Evolutionary conservation across 2,113 vertebrate species (phyloP).

Genomic region (Scalopus aquaticus): DNA sequence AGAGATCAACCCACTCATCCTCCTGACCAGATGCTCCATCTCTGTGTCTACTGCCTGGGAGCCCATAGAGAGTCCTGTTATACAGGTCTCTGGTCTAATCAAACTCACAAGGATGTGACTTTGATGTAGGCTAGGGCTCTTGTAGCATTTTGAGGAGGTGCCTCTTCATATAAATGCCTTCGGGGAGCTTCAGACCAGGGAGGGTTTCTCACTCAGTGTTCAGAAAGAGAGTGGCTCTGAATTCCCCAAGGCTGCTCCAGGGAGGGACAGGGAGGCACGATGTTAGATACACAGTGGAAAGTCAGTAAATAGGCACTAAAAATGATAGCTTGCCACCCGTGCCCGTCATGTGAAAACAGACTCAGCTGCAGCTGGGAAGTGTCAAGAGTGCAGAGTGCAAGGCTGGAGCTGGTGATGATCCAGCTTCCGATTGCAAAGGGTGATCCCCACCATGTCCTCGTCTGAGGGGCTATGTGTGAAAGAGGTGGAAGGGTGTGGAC

Average conservation of each 20-base stretch:
- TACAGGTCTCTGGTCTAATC: not conserved
- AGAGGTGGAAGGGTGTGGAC: not conserved
- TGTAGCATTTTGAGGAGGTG: not conserved
- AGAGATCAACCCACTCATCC: not conserved
- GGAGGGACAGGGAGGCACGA: not conserved
- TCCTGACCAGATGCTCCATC: no score
- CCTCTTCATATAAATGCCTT: no score
- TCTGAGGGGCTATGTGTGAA: not conserved
- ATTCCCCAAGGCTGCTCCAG: not conserved
- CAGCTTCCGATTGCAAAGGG: not conserved
- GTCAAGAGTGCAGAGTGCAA: rapidly evolving
- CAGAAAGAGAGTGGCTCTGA: not conserved
- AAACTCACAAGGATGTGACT: not conserved
- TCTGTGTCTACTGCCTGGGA: not conserved
- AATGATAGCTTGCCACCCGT: no score
- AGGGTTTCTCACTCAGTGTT: not conserved
- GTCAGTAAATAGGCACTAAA: not conserved
- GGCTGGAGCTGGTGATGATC: rapidly evolving
- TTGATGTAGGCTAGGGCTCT: not conserved
- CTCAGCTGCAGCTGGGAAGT: not conserved
- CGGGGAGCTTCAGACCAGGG: rapidly evolving
- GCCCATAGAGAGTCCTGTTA: not conserved
- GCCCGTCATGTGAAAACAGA: not conserved
- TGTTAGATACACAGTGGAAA: not conserved
- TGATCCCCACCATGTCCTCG: rapidly evolving